Evolutionary conservation across 2,797 vertebrate species (phyloP).

Genomic region (Enteromius anoplus): DNA sequence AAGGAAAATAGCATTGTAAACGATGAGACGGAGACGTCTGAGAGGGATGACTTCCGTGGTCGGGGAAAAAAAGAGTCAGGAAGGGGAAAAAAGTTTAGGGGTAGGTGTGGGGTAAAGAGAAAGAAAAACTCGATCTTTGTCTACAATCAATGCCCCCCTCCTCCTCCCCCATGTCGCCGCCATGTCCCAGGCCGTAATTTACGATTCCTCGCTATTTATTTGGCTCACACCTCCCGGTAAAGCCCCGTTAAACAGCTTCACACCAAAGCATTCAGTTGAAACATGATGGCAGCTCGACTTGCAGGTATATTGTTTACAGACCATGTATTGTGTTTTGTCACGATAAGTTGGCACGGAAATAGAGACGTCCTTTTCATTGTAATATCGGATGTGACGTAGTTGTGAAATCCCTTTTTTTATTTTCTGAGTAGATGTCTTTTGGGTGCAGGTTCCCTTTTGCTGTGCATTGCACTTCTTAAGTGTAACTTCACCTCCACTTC

Average conservation of each 20-base stretch:
- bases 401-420: constrained; percentile 8
- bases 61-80: constrained; percentile 67
- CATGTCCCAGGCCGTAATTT: constrained; percentile 53
- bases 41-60: constrained; percentile 78
- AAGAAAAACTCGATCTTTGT: constrained; percentile 42
- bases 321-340: constrained; percentile 58
- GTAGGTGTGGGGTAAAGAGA: constrained; percentile 62
- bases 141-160: constrained; percentile 38
- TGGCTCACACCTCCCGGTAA: constrained; percentile 59
- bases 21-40: constrained; percentile 70
- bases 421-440: constrained; percentile 5
- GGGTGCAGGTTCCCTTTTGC: neutral
- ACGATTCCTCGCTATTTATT: constrained; percentile 52
- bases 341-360: constrained; percentile 38
- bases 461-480: neutral
- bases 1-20: constrained; percentile 71
- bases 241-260: constrained; percentile 53
- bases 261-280: constrained; percentile 39
- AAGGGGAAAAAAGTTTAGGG: constrained; percentile 70
- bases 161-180: constrained; percentile 33
- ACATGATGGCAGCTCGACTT: constrained; percentile 26
- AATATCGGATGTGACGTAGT: constrained; percentile 47
- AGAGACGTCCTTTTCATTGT: neutral
- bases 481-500: constrained; percentile 10
- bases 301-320: constrained; percentile 56